phyloP scores from a whole-genome alignment of 2,797 vertebrate genomes.

The Pangasius sanitwongsei region DNA sequence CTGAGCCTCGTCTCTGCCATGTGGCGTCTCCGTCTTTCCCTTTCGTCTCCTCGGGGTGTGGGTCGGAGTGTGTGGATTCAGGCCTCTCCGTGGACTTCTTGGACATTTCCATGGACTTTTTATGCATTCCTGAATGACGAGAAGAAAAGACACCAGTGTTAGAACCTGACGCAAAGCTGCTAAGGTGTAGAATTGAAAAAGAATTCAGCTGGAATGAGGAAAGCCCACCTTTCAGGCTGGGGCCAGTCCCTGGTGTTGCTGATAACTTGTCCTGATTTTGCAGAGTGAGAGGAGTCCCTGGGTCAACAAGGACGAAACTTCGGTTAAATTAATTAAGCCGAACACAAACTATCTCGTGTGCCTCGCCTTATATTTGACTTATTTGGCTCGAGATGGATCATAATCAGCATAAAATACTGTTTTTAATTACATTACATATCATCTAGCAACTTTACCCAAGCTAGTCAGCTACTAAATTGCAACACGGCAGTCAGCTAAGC shows the following conservation, averaged over 20 bases:
- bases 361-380: neutral
- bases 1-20: conserved; percentile 60
- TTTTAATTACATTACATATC: neutral
- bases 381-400: neutral
- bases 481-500: neutral
- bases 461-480: neutral
- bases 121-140: conserved; percentile 87
- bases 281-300: conserved; percentile 16
- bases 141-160: neutral
- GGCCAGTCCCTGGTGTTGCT: neutral
- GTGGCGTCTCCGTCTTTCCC: conserved; percentile 65
- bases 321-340: conserved; percentile 2
- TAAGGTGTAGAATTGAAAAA: neutral
- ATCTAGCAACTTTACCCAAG: neutral
- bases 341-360: neutral
- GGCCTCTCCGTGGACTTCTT: conserved; percentile 78
- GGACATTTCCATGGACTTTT: conserved; percentile 85
- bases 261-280: conserved; percentile 3
- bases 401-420: neutral
- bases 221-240: conserved; percentile 16
- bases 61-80: conserved; percentile 69
- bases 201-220: neutral
- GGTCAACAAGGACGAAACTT: conserved; percentile 32
- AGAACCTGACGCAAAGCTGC: neutral
- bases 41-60: conserved; percentile 69